Conservation (phyloP, 2,888 invertebrate species). For the Therioaphis trifolii region DNA sequence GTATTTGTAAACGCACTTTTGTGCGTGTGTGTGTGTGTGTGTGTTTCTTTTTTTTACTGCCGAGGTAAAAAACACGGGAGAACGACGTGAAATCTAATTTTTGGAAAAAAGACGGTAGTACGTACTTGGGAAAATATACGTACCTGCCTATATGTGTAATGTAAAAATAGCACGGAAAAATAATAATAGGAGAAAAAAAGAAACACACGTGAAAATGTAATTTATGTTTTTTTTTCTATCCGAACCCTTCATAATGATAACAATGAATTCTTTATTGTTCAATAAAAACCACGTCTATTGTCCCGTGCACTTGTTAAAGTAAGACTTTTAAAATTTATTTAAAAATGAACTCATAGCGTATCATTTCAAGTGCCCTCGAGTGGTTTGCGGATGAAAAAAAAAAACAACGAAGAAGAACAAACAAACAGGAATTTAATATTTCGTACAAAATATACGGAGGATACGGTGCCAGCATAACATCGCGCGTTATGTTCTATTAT, state of each 20-base stretch:
- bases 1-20: too few species aligned
- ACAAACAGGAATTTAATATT: too few species aligned
- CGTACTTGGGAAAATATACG: too few species aligned
- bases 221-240: background rate
- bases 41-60: too few species aligned
- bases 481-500: too few species aligned
- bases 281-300: background rate
- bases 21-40: too few species aligned
- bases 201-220: background rate
- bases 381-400: constrained; percentile 2
- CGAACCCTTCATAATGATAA: constrained; percentile 32
- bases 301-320: background rate
- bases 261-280: constrained; percentile 17
- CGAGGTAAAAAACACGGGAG: background rate
- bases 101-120: too few species aligned
- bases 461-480: too few species aligned
- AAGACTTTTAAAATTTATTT: constrained; percentile 8
- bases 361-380: constrained; percentile 14
- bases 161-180: background rate
- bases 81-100: background rate
- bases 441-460: too few species aligned
- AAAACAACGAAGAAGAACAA: too few species aligned
- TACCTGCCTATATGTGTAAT: too few species aligned
- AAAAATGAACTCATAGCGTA: background rate
- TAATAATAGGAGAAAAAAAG: background rate